Evolutionary conservation across 2,888 invertebrate species (phyloP).

Genomic region (Stictocephala bisonia): DNA sequence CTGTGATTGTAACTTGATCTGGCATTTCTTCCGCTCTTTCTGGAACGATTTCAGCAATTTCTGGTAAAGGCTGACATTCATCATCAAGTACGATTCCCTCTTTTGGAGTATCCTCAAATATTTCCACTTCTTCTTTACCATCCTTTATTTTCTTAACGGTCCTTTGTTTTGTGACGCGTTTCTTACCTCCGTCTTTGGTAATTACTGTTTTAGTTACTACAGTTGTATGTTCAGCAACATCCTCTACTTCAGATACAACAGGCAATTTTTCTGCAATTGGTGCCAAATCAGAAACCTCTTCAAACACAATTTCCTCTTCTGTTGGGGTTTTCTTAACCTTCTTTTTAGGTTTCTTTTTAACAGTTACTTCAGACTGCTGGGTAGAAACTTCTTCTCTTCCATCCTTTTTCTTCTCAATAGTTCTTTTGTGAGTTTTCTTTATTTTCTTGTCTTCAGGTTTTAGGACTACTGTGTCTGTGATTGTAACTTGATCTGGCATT

Average conservation of each 20-base stretch:
- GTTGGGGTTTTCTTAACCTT: background rate
- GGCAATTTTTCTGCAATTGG: constrained; percentile 37
- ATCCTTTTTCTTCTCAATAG: constrained; percentile 59
- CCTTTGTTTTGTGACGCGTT: constrained; percentile 33
- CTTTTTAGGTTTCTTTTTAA: constrained; percentile 9
- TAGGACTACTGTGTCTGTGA: constrained; percentile 50
- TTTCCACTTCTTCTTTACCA: constrained; percentile 50
- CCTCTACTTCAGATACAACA: constrained; percentile 44
- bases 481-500: constrained; percentile 41
- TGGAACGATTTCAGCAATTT: constrained; percentile 8
- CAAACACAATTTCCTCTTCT: constrained; percentile 29
- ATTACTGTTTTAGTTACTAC: constrained; percentile 18
- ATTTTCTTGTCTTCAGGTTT: constrained; percentile 61
- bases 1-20: constrained; percentile 45
- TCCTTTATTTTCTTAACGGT: constrained; percentile 48
- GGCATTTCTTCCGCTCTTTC: constrained; percentile 17
- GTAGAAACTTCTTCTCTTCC: constrained; percentile 50
- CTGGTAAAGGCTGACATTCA: constrained; percentile 14
- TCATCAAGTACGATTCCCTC: constrained; percentile 32
- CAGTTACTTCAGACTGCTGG: constrained; percentile 29
- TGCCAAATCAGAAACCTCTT: constrained; percentile 33
- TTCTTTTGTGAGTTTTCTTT: constrained; percentile 64
- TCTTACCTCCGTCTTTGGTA: constrained; percentile 13
- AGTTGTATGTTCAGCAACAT: constrained; percentile 28
- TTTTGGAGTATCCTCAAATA: constrained; percentile 44